Evolutionary conservation across 2,888 invertebrate species (phyloP).

Genomic region (Chrysolina americana): DNA sequence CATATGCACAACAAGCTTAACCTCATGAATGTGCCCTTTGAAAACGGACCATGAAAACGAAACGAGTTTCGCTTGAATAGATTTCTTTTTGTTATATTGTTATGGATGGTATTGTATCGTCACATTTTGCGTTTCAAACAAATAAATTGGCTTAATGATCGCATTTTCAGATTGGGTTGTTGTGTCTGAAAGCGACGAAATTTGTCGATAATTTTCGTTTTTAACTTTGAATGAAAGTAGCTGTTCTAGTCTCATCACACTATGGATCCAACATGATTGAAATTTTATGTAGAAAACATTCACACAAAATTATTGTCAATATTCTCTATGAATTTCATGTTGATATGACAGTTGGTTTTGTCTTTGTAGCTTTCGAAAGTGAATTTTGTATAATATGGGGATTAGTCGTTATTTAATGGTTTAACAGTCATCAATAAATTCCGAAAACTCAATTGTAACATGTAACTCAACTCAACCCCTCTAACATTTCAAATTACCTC

Average conservation of each 20-base stretch:
- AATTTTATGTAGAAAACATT: not conserved
- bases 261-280: too few species aligned
- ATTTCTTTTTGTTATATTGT: constrained; percentile 1
- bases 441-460: too few species aligned
- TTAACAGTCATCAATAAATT: too few species aligned
- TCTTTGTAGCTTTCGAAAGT: too few species aligned
- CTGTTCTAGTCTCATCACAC: not conserved
- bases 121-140: constrained; percentile 1
- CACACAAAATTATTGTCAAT: too few species aligned
- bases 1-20: not conserved
- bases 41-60: not conserved
- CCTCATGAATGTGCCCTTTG: constrained; percentile 8
- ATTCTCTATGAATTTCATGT: too few species aligned
- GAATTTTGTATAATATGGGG: too few species aligned
- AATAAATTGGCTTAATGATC: not conserved
- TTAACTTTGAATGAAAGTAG: not conserved
- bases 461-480: too few species aligned
- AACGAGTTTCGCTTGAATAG: not conserved
- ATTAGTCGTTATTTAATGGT: too few species aligned
- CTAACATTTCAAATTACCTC: too few species aligned
- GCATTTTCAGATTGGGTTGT: not conserved
- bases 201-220: not conserved
- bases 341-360: too few species aligned
- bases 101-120: not conserved
- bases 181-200: not conserved